Percentiles rank a stretch among this genome's conserved stretches.
phyloP scores from a whole-genome alignment of 2,888 invertebrate species.

The Callinectes sapidus region DNA sequence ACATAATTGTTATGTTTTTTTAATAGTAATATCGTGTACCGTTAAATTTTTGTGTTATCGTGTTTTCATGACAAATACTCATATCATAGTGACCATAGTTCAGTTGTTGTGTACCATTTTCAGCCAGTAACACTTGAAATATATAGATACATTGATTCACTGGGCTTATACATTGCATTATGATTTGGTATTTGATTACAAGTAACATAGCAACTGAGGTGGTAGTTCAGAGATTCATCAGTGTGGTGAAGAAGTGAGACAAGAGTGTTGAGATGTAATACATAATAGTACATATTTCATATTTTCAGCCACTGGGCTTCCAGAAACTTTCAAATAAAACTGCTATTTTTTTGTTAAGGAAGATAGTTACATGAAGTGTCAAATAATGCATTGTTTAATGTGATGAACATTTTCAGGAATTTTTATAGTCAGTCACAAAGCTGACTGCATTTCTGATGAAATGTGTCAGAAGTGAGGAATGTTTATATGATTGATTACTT shows the following conservation, averaged over 20 bases:
- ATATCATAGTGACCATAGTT: conserved; percentile 7
- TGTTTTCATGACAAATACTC: conserved; percentile 34
- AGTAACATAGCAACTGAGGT: not conserved
- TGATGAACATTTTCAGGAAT: conserved; percentile 5
- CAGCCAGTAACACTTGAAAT: not conserved
- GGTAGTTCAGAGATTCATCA: not conserved
- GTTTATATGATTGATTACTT: not conserved
- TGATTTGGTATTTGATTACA: not conserved
- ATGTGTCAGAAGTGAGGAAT: not conserved
- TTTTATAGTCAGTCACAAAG: not conserved
- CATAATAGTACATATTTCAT: not conserved
- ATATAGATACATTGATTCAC: not conserved
- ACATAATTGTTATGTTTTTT: conserved; percentile 13
- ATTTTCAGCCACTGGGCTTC: not conserved
- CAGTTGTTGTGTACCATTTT: conserved; percentile 8
- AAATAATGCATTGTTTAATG: not conserved
- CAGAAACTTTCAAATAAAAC: not conserved
- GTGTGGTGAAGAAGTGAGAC: not conserved
- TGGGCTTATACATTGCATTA: not conserved
- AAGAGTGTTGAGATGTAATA: not conserved
- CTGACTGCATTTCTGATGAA: not conserved
- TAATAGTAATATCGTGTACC: conserved; percentile 19
- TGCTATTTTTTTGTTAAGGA: not conserved
- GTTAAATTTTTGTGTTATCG: conserved; percentile 24
- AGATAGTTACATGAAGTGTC: not conserved